phyloP scores from a whole-genome alignment of 2,113 vertebrate genomes.

The Tachysurus vachellii region DNA sequence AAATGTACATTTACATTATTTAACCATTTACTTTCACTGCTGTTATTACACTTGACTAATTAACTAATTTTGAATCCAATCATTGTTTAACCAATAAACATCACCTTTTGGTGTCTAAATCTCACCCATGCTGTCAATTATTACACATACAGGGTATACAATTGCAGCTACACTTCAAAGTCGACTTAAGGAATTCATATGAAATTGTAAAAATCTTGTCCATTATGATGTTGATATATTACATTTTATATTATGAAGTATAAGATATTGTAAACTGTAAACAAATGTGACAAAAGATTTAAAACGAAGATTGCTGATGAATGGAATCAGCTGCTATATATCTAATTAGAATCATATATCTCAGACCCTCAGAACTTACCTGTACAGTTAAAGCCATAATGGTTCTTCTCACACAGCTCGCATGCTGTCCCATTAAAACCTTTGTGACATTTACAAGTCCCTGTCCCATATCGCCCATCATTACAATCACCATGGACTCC shows the following conservation, averaged over 20 bases:
- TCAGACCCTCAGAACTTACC: conserved; percentile 63
- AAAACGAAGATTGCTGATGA: neutral
- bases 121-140: too few species aligned
- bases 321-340: neutral
- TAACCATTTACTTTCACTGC: too few species aligned
- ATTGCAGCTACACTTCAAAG: neutral
- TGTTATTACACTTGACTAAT: too few species aligned
- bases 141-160: too few species aligned
- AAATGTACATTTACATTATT: too few species aligned
- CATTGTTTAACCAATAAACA: too few species aligned
- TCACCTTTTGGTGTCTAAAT: too few species aligned
- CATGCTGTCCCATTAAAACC: conserved; percentile 84
- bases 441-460: conserved; percentile 74
- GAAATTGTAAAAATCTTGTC: neutral
- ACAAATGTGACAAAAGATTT: neutral
- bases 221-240: neutral
- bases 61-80: too few species aligned
- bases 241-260: neutral
- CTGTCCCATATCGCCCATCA: conserved; percentile 74
- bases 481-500: conserved; percentile 73
- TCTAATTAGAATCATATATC: neutral
- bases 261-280: neutral
- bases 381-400: conserved; percentile 84
- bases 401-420: conserved; percentile 70
- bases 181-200: neutral